A percentile compares a stretch with the other conserved stretches of the same genome.
Evolutionary conservation across 2,797 vertebrate genomes (phyloP).

Genomic region (Micromesistius poutassou): DNA sequence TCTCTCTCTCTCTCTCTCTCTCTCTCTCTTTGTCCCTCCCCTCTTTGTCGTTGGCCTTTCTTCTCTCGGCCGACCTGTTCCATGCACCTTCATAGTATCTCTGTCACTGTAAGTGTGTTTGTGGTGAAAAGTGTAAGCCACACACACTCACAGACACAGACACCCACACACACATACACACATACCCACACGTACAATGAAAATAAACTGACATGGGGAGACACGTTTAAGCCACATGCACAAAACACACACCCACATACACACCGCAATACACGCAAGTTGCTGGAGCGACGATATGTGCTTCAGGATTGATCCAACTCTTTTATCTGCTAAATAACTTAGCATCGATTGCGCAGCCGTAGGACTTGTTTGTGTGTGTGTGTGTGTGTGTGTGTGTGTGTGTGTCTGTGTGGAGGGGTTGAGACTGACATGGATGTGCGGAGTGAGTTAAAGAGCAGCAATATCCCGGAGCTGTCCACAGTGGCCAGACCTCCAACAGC

Average conservation of each 20-base stretch:
- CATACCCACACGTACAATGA: slow-evolving; percentile 16
- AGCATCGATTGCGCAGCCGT: slow-evolving; percentile 61
- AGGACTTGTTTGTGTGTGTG: no score
- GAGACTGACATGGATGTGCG: slow-evolving; percentile 56
- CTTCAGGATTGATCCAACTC: slow-evolving; percentile 69
- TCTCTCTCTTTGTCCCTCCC: neutral
- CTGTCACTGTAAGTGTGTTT: neutral
- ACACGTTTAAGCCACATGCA: slow-evolving; percentile 11
- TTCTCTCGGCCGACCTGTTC: neutral
- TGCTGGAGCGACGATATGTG: slow-evolving; percentile 66
- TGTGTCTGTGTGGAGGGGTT: no score
- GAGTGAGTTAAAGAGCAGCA: slow-evolving; percentile 64
- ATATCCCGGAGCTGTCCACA: slow-evolving; percentile 63
- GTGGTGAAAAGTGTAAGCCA: neutral
- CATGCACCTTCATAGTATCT: neutral
- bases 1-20: neutral
- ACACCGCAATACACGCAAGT: slow-evolving; percentile 60
- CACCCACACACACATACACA: slow-evolving; percentile 29
- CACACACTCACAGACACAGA: slow-evolving; percentile 21
- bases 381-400: no score
- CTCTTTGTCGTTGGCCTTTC: neutral
- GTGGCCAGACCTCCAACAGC: slow-evolving; percentile 13
- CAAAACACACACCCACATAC: slow-evolving; percentile 4
- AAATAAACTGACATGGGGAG: no score
- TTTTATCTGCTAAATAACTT: slow-evolving; percentile 79